Conservation (phyloP, 2,888 invertebrate species). For the Sinopyrophorus schimmeli region DNA sequence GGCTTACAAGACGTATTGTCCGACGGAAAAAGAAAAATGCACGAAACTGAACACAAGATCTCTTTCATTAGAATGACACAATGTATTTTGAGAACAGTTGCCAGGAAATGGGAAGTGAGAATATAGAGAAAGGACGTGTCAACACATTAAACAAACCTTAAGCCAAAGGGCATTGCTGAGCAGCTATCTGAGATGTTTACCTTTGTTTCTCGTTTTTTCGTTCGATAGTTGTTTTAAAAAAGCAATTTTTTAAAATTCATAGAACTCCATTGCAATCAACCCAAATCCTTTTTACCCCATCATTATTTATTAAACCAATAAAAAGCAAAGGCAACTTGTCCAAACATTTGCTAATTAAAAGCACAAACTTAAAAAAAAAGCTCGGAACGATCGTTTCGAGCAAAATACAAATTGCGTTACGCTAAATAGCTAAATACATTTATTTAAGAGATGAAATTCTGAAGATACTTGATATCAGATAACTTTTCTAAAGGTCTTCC, state of each 20-base stretch:
- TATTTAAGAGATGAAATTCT: no score
- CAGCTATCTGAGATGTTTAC: conserved; percentile 25
- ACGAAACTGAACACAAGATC: conserved; percentile 16
- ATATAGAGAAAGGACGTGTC: conserved; percentile 22
- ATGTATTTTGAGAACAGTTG: conserved; percentile 20
- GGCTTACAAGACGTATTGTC: conserved; percentile 7
- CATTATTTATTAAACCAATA: no score
- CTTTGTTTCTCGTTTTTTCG: conserved; percentile 22
- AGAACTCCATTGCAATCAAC: conserved; percentile 9
- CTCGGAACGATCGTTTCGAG: no score
- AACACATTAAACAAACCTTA: conserved; percentile 22
- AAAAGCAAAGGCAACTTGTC: no score
- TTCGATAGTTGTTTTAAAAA: conserved; percentile 22
- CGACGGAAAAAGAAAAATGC: conserved; percentile 19
- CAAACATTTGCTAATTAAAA: no score
- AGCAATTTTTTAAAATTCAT: conserved; percentile 19
- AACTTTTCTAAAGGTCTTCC: no score
- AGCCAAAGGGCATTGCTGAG: conserved; percentile 22
- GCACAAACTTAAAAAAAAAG: no score
- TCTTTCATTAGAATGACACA: conserved; percentile 21
- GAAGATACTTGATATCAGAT: no score
- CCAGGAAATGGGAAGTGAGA: conserved; percentile 20
- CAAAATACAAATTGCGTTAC: no score
- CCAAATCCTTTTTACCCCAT: no score
- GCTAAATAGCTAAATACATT: no score